Conservation (phyloP, 2,113 vertebrate species). For the Lepus europaeus region DNA sequence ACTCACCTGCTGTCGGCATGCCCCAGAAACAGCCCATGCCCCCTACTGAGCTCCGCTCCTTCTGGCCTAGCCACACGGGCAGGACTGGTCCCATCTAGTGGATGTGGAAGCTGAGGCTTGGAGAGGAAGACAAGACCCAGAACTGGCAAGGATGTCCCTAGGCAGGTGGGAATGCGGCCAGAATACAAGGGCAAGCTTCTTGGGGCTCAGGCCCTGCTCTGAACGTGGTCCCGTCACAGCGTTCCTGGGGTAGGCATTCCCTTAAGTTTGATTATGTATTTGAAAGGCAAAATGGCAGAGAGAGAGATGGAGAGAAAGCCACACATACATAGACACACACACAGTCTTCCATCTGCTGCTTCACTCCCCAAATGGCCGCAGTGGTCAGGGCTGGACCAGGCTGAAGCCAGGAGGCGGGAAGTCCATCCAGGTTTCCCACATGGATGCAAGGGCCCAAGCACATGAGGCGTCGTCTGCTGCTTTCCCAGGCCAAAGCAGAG, state of each 20-base stretch:
- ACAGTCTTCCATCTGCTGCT: no score
- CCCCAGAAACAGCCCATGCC: not conserved
- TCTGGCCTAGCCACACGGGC: not conserved
- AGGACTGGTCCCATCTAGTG: not conserved
- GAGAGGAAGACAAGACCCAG: not conserved
- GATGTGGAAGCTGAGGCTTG: not conserved
- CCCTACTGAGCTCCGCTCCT: not conserved
- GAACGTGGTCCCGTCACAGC: not conserved
- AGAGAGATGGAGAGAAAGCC: no score
- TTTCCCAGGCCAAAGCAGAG: no score
- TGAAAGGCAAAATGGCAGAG: no score
- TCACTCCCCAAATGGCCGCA: no score
- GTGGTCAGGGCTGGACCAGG: no score
- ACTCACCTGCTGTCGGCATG: not conserved
- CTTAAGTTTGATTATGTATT: no score
- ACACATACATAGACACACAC: no score
- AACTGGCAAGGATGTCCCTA: not conserved
- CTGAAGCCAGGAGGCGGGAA: no score
- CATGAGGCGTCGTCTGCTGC: no score
- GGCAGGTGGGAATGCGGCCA: not conserved
- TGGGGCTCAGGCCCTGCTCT: not conserved
- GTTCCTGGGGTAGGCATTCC: not conserved
- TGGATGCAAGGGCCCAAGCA: no score
- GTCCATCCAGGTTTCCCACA: no score
- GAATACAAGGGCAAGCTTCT: fast-evolving